These are phyloP conservation scores for Tauraco hartlaubi DNA, from an alignment of 2,797 vertebrate genomes.

Conservation along the genomic window DNA sequence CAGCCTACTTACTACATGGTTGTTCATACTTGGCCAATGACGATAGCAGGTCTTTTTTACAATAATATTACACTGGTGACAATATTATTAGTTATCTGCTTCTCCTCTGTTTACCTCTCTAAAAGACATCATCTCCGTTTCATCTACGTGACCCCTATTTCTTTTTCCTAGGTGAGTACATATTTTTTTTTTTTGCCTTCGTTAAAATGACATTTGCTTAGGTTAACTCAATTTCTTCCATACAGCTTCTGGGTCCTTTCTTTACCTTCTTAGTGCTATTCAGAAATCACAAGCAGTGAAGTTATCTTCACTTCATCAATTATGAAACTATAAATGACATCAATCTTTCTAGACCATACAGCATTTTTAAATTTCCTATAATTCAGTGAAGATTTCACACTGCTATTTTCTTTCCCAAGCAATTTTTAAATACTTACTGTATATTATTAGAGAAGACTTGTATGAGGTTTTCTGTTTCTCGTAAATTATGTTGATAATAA, in stretches of 20 bases:
- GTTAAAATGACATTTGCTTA: neutral
- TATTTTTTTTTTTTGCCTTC: neutral
- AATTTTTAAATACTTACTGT: neutral
- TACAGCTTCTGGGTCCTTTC: neutral
- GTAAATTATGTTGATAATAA: neutral
- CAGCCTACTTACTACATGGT: neutral
- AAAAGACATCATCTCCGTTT: neutral
- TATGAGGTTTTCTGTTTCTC: neutral
- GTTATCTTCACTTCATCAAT: neutral
- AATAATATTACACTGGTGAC: neutral
- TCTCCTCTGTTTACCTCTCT: neutral
- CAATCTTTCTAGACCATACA: neutral
- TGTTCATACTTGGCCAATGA: neutral
- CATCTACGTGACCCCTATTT: neutral
- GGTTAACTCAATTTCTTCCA: neutral
- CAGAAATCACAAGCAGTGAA: neutral
- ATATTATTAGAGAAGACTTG: neutral
- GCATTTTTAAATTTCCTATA: neutral
- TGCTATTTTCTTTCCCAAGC: neutral
- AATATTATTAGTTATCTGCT: neutral
- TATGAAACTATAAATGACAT: neutral
- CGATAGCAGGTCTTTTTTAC: neutral
- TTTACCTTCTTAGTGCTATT: neutral
- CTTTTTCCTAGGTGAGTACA: neutral
- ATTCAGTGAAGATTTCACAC: neutral